Evolutionary conservation across 2,797 vertebrate species (phyloP).

Genomic region (Gallinago solitaria): DNA sequence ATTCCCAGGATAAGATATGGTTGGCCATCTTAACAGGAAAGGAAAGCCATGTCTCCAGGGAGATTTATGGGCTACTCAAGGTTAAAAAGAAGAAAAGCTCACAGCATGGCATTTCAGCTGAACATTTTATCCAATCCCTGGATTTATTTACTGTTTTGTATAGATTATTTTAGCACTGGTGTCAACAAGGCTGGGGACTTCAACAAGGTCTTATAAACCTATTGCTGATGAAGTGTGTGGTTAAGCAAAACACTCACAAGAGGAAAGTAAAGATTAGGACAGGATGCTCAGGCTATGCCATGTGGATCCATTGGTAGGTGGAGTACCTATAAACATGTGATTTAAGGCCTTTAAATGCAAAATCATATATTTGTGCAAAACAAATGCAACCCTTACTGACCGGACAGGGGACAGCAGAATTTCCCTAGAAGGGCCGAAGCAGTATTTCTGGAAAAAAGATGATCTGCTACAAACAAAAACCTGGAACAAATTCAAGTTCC

Average conservation of each 20-base stretch:
- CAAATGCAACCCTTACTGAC: background rate
- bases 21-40: background rate
- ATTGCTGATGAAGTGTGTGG: background rate
- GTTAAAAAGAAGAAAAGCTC: background rate
- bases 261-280: background rate
- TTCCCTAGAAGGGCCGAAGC: background rate
- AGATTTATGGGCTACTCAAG: background rate
- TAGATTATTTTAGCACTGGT: background rate
- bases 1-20: background rate
- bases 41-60: background rate
- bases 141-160: constrained; percentile 24
- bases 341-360: background rate
- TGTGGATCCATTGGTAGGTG: background rate
- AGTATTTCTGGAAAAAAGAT: background rate
- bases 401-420: background rate
- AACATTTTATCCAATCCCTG: background rate
- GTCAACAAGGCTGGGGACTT: background rate
- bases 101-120: background rate
- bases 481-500: background rate
- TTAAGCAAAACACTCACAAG: background rate
- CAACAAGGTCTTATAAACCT: background rate
- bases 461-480: accelerated
- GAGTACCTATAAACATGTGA: background rate
- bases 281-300: background rate
- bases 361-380: background rate